A percentile compares a stretch with the other conserved stretches of the same genome.
Evolutionary conservation across 2,113 vertebrate species (phyloP).

Genomic region (Corythornis madagascariensis): DNA sequence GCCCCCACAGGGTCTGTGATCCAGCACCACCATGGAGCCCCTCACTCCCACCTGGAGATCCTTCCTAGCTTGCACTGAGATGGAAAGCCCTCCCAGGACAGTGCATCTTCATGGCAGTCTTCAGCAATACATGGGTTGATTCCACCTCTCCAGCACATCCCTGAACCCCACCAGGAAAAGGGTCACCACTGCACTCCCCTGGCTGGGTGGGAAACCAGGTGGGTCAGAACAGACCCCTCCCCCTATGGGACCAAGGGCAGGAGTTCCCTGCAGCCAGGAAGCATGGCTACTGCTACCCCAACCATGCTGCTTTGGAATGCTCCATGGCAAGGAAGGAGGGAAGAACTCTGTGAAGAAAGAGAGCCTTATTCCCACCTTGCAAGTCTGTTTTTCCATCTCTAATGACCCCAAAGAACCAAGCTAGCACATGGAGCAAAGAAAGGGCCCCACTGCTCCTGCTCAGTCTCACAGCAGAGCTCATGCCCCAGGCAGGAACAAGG

Average conservation of each 20-base stretch:
- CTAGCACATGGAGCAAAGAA: neutral
- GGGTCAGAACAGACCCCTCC: too few relatives aligned
- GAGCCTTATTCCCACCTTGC: too few relatives aligned
- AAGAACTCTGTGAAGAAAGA: rapidly evolving
- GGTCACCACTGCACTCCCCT: rapidly evolving
- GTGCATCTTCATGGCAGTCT: rapidly evolving
- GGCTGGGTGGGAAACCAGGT: neutral
- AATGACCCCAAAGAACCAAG: rapidly evolving
- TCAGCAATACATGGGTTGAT: neutral
- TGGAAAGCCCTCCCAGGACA: too few relatives aligned
- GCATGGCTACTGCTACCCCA: too few relatives aligned
- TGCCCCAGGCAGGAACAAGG: neutral
- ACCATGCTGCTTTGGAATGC: neutral
- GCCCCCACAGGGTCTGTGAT: neutral
- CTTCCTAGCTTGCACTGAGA: rapidly evolving
- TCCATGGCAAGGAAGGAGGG: rapidly evolving
- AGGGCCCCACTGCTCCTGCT: rapidly evolving
- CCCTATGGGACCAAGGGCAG: rapidly evolving
- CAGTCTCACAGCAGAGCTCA: rapidly evolving
- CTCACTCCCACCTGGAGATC: rapidly evolving
- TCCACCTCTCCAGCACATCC: too few relatives aligned
- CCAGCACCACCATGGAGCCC: neutral
- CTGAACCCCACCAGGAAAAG: too few relatives aligned
- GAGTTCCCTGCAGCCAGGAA: neutral
- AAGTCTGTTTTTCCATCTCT: rapidly evolving